Conservation (phyloP, 2,888 invertebrate genomes). For the Perizoma flavofasciatum region DNA sequence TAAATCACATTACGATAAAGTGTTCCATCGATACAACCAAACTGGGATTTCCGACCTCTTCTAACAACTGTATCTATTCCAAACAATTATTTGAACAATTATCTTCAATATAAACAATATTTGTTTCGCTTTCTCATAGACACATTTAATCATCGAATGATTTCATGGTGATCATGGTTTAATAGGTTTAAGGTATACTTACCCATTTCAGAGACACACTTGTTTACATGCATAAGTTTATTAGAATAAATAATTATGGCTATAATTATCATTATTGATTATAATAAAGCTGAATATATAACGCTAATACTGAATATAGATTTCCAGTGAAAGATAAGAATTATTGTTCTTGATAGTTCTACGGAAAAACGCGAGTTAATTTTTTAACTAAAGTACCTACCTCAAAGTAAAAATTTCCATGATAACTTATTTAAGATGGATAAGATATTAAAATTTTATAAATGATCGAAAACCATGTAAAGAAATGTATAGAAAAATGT, state of each 20-base stretch:
- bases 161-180: slow-evolving; percentile 28
- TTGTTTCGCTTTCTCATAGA: slow-evolving; percentile 33
- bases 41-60: not conserved
- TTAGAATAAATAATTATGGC: slow-evolving; percentile 4
- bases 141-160: slow-evolving; percentile 28
- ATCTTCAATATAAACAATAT: slow-evolving; percentile 21
- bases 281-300: not conserved
- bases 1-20: no score
- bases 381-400: no score
- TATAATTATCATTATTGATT: not conserved
- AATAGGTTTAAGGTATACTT: slow-evolving; percentile 30
- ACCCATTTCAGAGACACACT: slow-evolving; percentile 28
- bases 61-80: slow-evolving; percentile 2
- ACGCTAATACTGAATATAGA: no score
- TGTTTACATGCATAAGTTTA: slow-evolving; percentile 23
- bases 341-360: no score
- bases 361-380: no score
- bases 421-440: no score
- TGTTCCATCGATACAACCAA: no score
- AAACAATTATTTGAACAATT: slow-evolving; percentile 26
- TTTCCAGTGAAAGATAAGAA: no score
- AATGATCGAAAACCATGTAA: no score
- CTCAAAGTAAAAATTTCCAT: no score
- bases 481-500: not conserved
- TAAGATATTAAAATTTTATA: no score